Conservation (phyloP, 2,113 vertebrate genomes). For the Petaurus breviceps region DNA sequence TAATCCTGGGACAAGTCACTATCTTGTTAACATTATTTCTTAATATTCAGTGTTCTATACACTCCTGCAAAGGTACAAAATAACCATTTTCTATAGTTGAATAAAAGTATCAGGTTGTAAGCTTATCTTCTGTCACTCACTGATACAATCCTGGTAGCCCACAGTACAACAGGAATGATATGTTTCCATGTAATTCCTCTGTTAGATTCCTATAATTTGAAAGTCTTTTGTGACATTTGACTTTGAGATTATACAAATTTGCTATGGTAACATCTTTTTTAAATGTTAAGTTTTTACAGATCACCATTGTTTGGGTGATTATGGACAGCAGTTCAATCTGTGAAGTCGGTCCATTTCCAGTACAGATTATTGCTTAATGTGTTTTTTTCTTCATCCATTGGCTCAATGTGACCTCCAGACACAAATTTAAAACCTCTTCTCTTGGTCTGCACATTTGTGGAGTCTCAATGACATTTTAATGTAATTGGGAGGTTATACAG, state of each 20-base stretch:
- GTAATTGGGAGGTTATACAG: background rate
- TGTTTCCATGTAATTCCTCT: background rate
- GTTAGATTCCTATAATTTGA: background rate
- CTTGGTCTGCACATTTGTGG: background rate
- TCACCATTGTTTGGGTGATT: background rate
- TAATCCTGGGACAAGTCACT: background rate
- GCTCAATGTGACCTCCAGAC: background rate
- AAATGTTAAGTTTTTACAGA: background rate
- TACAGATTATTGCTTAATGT: background rate
- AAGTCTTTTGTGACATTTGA: background rate
- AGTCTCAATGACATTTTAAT: background rate
- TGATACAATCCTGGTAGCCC: background rate
- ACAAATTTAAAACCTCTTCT: background rate
- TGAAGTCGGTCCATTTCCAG: background rate
- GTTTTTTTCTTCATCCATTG: background rate
- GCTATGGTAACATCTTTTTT: background rate
- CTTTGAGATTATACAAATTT: background rate
- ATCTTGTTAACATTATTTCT: background rate
- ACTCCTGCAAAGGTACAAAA: background rate
- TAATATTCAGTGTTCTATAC: background rate
- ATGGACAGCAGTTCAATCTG: background rate
- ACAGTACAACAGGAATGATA: background rate
- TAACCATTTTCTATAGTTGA: background rate
- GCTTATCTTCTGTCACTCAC: background rate
- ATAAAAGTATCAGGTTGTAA: background rate